Conservation (phyloP, 2,113 vertebrate species). For the Chroicocephalus ridibundus region DNA sequence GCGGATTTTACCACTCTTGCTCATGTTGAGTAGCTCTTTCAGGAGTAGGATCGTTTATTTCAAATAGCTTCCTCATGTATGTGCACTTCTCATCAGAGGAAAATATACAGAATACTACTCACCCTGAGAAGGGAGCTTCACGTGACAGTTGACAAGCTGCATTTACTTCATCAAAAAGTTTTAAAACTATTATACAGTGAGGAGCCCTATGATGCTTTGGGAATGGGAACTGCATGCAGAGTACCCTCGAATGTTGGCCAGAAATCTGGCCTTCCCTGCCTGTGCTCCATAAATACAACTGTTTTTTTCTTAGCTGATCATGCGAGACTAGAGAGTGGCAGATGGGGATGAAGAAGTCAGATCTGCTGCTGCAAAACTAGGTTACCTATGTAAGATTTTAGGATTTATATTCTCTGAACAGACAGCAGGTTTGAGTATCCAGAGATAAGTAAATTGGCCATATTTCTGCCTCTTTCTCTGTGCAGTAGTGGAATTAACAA, state of each 20-base stretch:
- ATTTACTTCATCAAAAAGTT: not conserved
- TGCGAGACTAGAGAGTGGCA: not conserved
- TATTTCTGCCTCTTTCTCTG: not conserved
- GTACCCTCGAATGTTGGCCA: not conserved
- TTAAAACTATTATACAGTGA: not conserved
- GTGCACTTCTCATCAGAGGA: not conserved
- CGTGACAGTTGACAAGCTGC: not conserved
- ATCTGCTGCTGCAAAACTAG: not conserved
- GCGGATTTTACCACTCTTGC: not conserved
- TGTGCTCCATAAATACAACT: not conserved
- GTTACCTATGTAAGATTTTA: not conserved
- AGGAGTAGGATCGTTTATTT: not conserved
- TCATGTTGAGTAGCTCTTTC: not conserved
- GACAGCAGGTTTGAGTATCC: not conserved
- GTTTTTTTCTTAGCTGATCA: not conserved
- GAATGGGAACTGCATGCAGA: not conserved
- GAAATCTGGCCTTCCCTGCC: not conserved
- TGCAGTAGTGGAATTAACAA: not conserved
- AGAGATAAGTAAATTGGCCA: not conserved
- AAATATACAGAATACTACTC: not conserved
- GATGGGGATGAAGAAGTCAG: not conserved
- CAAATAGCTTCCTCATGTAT: rapidly evolving
- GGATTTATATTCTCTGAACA: not conserved
- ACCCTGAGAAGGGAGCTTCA: not conserved
- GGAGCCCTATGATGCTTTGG: not conserved